These are phyloP conservation scores for Drosophila nannoptera DNA, from an alignment of 1,140 invertebrate species.

Conservation along the genomic window DNA sequence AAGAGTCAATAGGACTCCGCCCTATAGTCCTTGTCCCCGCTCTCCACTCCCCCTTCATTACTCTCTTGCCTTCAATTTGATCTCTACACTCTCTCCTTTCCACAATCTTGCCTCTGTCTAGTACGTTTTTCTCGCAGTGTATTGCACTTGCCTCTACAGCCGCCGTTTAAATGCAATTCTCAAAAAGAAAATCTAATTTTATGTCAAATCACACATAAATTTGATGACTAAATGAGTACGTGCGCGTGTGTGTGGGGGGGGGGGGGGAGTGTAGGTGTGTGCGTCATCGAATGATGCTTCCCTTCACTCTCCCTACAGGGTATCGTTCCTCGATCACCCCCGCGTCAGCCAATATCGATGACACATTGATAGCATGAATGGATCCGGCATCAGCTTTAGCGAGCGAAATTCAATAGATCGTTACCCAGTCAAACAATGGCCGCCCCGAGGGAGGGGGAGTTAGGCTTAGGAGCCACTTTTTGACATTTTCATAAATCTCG, in stretches of 20 bases:
- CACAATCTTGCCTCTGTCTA: no score
- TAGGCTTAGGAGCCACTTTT: slow-evolving; percentile 16
- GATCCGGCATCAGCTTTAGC: background rate
- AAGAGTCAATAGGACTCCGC: no score
- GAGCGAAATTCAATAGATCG: slow-evolving; percentile 32
- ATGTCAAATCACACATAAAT: slow-evolving; percentile 22
- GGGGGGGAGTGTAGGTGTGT: slow-evolving; percentile 1
- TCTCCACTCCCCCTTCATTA: background rate
- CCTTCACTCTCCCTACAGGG: background rate
- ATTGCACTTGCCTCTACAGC: background rate
- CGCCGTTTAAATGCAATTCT: slow-evolving; percentile 13
- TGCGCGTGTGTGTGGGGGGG: background rate
- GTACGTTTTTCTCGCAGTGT: background rate
- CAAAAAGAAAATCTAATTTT: slow-evolving; percentile 28
- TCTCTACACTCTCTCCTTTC: no score
- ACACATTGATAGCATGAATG: slow-evolving; percentile 7
- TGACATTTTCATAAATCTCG: slow-evolving; percentile 68
- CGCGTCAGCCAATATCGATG: no score
- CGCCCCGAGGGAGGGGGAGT: background rate
- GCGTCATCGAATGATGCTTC: slow-evolving; percentile 3
- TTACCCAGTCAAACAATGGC: background rate
- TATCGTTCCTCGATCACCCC: no score
- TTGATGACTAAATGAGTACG: background rate
- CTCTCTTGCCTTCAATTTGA: background rate
- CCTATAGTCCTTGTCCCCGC: no score